These are phyloP conservation scores for Reinhardtius hippoglossoides DNA, from an alignment of 2,113 vertebrate genomes.

Conservation along the genomic window DNA sequence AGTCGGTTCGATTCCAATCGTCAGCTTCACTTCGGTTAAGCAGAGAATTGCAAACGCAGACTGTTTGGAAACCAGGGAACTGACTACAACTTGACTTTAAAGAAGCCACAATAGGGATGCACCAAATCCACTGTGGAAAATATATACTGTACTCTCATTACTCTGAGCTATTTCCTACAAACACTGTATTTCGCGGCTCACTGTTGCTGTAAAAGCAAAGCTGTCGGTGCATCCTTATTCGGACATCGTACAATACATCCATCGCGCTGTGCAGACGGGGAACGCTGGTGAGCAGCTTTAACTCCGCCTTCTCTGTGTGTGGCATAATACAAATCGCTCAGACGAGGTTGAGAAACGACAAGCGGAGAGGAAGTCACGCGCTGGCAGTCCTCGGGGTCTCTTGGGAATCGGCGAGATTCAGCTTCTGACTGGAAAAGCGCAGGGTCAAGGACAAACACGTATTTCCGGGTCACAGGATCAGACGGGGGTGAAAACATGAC, in stretches of 20 bases:
- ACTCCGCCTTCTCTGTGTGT: not conserved
- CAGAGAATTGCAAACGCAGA: constrained; percentile 12
- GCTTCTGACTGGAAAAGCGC: constrained; percentile 87
- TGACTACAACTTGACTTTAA: not conserved
- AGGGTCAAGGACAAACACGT: constrained; percentile 80
- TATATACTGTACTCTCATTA: constrained; percentile 2
- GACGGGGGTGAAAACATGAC: not conserved
- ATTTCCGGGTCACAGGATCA: not conserved
- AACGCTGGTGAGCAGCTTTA: constrained; percentile 36
- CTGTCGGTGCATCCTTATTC: constrained; percentile 18
- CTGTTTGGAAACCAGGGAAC: not conserved
- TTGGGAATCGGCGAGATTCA: constrained; percentile 94
- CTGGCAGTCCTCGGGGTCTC: constrained; percentile 89
- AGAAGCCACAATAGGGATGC: not conserved
- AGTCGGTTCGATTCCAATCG: not conserved
- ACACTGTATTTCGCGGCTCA: not conserved
- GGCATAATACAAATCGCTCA: constrained; percentile 2
- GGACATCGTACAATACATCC: constrained; percentile 12
- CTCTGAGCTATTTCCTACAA: no score
- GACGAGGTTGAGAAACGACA: not conserved
- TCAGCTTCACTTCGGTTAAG: constrained; percentile 46
- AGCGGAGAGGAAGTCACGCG: constrained; percentile 74
- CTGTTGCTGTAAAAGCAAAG: not conserved
- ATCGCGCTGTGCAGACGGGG: not conserved
- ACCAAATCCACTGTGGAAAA: not conserved